phyloP scores from a whole-genome alignment of 2,113 vertebrate genomes.

The Echinops telfairi region DNA sequence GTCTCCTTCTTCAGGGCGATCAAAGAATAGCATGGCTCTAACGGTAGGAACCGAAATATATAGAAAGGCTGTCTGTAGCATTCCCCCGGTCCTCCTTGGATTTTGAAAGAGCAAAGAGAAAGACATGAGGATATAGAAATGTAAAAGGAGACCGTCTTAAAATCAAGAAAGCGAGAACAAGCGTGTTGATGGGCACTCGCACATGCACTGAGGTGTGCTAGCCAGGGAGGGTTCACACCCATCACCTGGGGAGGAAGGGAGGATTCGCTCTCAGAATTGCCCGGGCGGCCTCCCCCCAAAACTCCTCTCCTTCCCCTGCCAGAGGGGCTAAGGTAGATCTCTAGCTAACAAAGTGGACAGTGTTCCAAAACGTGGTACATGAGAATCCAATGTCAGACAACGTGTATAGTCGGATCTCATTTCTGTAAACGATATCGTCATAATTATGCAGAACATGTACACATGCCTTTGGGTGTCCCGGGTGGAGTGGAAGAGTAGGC shows the following conservation, averaged over 20 bases:
- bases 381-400: neutral
- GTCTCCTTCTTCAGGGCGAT: neutral
- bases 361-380: neutral
- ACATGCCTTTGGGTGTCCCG: neutral
- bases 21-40: neutral
- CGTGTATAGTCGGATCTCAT: neutral
- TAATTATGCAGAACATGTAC: neutral
- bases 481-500: neutral
- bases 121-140: neutral
- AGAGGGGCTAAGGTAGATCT: neutral
- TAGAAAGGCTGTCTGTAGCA: neutral
- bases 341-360: neutral
- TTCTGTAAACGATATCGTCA: neutral
- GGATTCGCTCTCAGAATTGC: neutral
- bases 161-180: neutral
- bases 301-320: neutral
- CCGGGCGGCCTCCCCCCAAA: neutral
- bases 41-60: neutral
- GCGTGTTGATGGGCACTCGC: no score
- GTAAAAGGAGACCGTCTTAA: neutral
- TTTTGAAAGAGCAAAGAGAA: neutral
- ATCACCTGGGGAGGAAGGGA: accelerated
- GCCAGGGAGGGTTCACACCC: neutral
- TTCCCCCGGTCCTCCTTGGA: neutral
- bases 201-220: accelerated